These are phyloP conservation scores for Sciaenops ocellatus DNA, from an alignment of 2,797 vertebrate species.

Conservation along the genomic window DNA sequence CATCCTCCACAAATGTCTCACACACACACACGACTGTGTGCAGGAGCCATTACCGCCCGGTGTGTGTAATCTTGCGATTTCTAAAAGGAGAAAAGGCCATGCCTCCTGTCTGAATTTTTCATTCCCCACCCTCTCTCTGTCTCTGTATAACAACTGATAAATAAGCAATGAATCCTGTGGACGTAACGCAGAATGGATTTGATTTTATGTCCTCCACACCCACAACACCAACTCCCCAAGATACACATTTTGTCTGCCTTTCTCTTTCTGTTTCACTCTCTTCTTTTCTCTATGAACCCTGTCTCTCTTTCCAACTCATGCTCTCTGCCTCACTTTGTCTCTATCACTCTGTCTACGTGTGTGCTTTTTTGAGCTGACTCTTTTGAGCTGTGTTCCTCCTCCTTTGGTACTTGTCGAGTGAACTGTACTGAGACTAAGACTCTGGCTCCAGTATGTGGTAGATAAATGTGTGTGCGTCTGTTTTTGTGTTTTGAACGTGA, in stretches of 20 bases:
- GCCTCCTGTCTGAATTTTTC: slow-evolving; percentile 78
- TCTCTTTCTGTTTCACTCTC: slow-evolving; percentile 29
- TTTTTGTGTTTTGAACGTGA: slow-evolving; percentile 53
- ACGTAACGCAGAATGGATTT: slow-evolving; percentile 72
- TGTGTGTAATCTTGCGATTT: slow-evolving; percentile 71
- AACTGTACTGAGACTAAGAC: slow-evolving; percentile 31
- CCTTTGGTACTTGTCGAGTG: slow-evolving; percentile 51
- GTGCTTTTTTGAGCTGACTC: slow-evolving; percentile 39
- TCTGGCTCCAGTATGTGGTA: slow-evolving; percentile 23
- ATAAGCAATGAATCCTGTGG: slow-evolving; percentile 82
- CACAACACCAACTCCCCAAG: slow-evolving; percentile 39
- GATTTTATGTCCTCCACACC: slow-evolving; percentile 63
- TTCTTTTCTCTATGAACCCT: slow-evolving; percentile 18
- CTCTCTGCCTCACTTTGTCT: not conserved
- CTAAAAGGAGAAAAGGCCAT: slow-evolving; percentile 72
- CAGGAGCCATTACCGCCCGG: slow-evolving; percentile 64
- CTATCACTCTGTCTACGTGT: not conserved
- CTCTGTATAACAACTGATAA: slow-evolving; percentile 78
- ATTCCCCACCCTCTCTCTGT: slow-evolving; percentile 73
- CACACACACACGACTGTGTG: slow-evolving; percentile 29
- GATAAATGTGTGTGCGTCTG: slow-evolving; percentile 19
- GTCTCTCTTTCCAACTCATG: slow-evolving; percentile 1
- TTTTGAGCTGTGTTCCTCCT: slow-evolving; percentile 24
- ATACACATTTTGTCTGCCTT: slow-evolving; percentile 48
- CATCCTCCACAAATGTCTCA: slow-evolving; percentile 51